Evolutionary conservation across 2,797 vertebrate genomes (phyloP).

Genomic region (Lepus townsendii): DNA sequence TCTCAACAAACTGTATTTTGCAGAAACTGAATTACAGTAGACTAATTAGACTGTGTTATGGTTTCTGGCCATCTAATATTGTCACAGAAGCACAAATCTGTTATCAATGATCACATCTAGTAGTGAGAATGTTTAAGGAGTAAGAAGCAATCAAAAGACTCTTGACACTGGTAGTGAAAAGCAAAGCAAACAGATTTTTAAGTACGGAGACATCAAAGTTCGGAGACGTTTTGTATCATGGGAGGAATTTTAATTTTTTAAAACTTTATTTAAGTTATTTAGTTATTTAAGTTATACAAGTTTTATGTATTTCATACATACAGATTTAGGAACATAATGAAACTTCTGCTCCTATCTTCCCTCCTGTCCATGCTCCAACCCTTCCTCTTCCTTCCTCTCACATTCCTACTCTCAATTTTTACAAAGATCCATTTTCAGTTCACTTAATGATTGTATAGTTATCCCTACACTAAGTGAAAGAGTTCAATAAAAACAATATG

Average conservation of each 20-base stretch:
- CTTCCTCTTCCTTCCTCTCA: too few relatives aligned
- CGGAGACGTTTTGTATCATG: neutral
- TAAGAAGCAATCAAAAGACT: neutral
- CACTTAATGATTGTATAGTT: too few relatives aligned
- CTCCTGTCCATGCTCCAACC: too few relatives aligned
- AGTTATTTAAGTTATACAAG: too few relatives aligned
- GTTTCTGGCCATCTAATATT: conserved; percentile 22
- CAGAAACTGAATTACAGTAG: conserved; percentile 77
- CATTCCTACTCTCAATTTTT: too few relatives aligned
- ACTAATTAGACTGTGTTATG: conserved; percentile 72
- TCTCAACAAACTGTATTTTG: conserved; percentile 83
- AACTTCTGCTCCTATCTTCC: too few relatives aligned
- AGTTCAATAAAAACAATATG: too few relatives aligned
- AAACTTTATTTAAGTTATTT: too few relatives aligned
- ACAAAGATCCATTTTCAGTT: too few relatives aligned
- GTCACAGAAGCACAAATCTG: neutral
- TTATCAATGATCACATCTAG: neutral
- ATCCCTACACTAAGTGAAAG: too few relatives aligned
- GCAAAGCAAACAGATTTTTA: neutral
- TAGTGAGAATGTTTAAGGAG: neutral
- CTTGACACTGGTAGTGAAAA: neutral
- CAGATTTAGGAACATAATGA: too few relatives aligned
- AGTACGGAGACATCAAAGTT: conserved; percentile 13
- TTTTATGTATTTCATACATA: too few relatives aligned
- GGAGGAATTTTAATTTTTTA: neutral